Percentiles rank a stretch among this genome's conserved stretches.
These are phyloP conservation scores for Pandemis heparana DNA, from an alignment of 2,888 invertebrate species.

Conservation along the genomic window DNA sequence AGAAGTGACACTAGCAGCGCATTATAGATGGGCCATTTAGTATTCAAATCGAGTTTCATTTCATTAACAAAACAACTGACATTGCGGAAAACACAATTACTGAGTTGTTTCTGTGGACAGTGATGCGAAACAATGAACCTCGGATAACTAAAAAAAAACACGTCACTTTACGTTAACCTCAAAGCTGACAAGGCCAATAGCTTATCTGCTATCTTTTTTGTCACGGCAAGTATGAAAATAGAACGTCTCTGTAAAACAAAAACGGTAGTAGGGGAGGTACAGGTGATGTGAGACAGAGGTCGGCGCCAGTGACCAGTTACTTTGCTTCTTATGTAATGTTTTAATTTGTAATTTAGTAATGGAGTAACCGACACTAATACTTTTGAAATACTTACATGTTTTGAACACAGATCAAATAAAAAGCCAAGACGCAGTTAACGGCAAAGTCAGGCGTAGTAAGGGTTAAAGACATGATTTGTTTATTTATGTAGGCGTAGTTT, in stretches of 20 bases:
- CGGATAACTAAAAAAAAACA: constrained; percentile 10
- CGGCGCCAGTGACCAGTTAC: not conserved
- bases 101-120: not conserved
- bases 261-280: constrained; percentile 19
- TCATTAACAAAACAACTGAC: not conserved
- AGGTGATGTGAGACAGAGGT: constrained; percentile 17
- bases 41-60: not conserved
- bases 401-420: no score
- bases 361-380: not conserved
- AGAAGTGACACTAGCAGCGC: no score
- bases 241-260: constrained; percentile 23
- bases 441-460: no score
- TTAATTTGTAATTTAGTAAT: not conserved
- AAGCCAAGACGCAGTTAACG: no score
- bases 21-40: no score
- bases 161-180: constrained; percentile 18
- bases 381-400: not conserved
- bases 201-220: constrained; percentile 4
- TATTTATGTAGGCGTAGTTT: no score
- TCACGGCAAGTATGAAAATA: constrained; percentile 19
- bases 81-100: not conserved
- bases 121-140: constrained; percentile 10
- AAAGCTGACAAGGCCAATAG: constrained; percentile 31
- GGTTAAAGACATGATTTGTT: no score
- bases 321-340: not conserved